Conservation (phyloP, 2,113 vertebrate genomes). For the Hypocryptadius cinnamomeus region DNA sequence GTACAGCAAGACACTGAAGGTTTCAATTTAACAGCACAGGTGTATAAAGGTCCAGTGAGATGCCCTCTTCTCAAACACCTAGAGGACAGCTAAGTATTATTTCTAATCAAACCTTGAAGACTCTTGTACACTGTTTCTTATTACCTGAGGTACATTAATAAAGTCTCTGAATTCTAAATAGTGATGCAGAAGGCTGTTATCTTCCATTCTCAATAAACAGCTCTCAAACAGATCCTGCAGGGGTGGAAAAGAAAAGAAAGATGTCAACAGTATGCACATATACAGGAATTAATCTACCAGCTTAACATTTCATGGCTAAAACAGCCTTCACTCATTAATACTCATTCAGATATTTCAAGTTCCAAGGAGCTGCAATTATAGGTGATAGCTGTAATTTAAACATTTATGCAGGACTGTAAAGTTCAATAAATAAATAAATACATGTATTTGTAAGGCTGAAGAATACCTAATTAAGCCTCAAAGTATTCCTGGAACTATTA, state of each 20-base stretch:
- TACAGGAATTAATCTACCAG: neutral
- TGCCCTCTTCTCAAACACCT: neutral
- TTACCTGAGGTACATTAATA: constrained; percentile 80
- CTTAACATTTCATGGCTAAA: neutral
- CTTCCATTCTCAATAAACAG: constrained; percentile 77
- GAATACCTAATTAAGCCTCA: neutral
- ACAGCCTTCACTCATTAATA: neutral
- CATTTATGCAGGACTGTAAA: neutral
- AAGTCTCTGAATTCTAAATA: constrained; percentile 81
- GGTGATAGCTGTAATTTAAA: neutral
- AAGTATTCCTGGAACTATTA: neutral
- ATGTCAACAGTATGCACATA: neutral
- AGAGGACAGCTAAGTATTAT: neutral
- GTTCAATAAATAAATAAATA: neutral
- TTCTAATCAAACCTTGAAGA: neutral
- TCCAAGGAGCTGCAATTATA: neutral
- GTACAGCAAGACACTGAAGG: neutral
- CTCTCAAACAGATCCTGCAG: constrained; percentile 81
- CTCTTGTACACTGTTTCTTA: neutral
- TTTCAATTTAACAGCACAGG: neutral
- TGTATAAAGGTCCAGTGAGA: neutral
- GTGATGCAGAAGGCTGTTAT: constrained; percentile 76
- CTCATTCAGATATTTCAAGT: neutral
- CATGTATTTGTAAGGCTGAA: neutral
- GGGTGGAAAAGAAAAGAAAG: neutral